Evolutionary conservation across 2,113 vertebrate genomes (phyloP).

Genomic region (Mungos mungo): DNA sequence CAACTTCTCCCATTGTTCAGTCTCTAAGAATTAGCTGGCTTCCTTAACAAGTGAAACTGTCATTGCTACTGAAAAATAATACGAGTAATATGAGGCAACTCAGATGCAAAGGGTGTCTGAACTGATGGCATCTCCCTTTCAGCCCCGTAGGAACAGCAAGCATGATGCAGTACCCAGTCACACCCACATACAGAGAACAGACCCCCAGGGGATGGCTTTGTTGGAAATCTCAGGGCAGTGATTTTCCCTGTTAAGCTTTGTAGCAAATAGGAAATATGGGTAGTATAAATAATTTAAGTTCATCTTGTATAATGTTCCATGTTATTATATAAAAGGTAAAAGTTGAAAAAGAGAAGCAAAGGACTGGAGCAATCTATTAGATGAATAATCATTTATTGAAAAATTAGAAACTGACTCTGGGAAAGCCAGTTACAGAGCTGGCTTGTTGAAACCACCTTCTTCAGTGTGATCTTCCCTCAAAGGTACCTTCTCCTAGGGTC

Average conservation of each 20-base stretch:
- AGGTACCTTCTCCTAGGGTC: not conserved
- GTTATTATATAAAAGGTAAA: conserved; percentile 1
- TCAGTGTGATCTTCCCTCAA: not conserved
- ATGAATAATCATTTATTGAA: not conserved
- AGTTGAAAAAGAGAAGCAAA: conserved; percentile 4
- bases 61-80: not conserved
- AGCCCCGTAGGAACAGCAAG: not conserved
- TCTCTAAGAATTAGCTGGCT: not conserved
- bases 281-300: not conserved
- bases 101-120: not conserved
- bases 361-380: not conserved
- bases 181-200: not conserved
- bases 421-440: not conserved
- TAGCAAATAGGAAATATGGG: not conserved
- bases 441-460: not conserved
- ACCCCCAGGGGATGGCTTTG: not conserved
- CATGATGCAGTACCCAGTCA: not conserved
- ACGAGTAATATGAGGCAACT: not conserved
- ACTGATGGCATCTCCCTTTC: not conserved
- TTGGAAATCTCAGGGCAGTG: not conserved
- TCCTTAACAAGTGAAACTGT: not conserved
- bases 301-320: not conserved
- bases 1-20: not conserved
- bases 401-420: not conserved
- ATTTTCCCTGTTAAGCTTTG: not conserved